Percentiles rank a stretch among this genome's conserved stretches.
Evolutionary conservation across 2,888 invertebrate species (phyloP).

Genomic region (Cryptocheilus praepositus): DNA sequence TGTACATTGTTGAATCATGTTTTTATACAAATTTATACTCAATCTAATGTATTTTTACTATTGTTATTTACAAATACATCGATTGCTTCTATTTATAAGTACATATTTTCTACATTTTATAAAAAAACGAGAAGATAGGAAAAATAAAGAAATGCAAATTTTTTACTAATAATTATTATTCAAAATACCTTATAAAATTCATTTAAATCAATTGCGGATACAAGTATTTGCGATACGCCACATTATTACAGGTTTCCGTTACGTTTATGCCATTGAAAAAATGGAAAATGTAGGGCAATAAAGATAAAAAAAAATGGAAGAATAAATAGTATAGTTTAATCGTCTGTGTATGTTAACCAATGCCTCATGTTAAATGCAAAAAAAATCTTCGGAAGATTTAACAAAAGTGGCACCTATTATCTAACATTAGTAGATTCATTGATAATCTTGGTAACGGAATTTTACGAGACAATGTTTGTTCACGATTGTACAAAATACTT

Average conservation of each 20-base stretch:
- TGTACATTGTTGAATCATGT: not conserved
- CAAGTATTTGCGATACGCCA: too few relatives aligned
- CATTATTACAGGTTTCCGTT: too few relatives aligned
- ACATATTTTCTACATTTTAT: not conserved
- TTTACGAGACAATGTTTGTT: too few relatives aligned
- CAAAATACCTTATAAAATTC: not conserved
- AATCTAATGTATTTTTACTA: not conserved
- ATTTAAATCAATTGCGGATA: not conserved
- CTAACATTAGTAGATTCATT: constrained; percentile 8
- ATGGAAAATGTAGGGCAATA: too few relatives aligned
- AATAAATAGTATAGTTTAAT: too few relatives aligned
- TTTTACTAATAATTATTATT: not conserved
- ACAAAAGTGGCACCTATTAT: not conserved
- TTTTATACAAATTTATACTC: not conserved
- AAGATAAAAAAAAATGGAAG: too few relatives aligned
- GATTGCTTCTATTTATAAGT: not conserved
- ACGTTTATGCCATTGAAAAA: too few relatives aligned
- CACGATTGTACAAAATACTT: constrained; percentile 10
- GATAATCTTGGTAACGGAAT: too few relatives aligned
- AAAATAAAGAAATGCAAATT: too few relatives aligned
- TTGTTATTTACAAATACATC: not conserved
- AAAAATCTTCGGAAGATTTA: too few relatives aligned
- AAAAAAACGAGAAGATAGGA: not conserved
- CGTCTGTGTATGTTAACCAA: too few relatives aligned
- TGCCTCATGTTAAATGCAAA: too few relatives aligned